Conservation (phyloP, 2,797 vertebrate species). For the Syngnathus acus region DNA sequence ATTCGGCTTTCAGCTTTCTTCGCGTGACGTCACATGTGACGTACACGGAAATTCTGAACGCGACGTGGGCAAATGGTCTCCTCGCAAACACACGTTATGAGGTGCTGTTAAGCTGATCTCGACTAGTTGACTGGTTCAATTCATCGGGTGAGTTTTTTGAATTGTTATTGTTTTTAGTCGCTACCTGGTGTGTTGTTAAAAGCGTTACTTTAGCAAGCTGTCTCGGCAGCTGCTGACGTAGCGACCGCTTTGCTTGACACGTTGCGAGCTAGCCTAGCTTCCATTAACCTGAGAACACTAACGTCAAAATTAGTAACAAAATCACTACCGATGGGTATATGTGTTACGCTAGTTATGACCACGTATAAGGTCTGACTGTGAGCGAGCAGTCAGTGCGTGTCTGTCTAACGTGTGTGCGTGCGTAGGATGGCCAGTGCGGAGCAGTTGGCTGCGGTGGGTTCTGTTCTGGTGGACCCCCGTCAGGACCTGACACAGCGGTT, state of each 20-base stretch:
- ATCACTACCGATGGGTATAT: too few relatives aligned
- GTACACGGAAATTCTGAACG: background rate
- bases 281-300: background rate
- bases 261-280: background rate
- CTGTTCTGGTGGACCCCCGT: constrained; percentile 66
- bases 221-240: background rate
- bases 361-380: background rate
- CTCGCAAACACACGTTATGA: background rate
- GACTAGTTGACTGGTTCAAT: background rate
- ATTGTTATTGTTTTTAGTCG: background rate
- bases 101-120: background rate
- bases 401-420: background rate
- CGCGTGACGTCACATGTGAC: background rate
- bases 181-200: background rate
- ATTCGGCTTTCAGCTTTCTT: background rate
- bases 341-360: background rate
- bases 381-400: too few relatives aligned
- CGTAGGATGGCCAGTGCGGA: constrained; percentile 67
- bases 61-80: background rate
- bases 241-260: background rate
- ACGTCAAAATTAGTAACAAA: too few relatives aligned
- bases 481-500: constrained; percentile 77
- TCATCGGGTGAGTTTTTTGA: background rate
- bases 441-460: constrained; percentile 71
- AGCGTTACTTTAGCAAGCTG: background rate